Base-by-base conservation (phyloP, 2,797 vertebrate species). In the Chlorospingus flavigularis region DNA sequence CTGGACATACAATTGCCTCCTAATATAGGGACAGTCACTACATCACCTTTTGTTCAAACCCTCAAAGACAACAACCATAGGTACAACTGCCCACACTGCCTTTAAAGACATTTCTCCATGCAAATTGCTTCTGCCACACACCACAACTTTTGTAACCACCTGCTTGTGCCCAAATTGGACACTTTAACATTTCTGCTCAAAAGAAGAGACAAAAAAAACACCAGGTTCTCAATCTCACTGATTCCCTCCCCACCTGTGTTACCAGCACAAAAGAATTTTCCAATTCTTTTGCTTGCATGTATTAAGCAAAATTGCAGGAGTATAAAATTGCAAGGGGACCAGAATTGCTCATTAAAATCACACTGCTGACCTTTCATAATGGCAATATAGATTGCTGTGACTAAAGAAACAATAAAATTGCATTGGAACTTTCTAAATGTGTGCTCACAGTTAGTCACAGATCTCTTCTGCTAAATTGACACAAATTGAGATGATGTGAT, bases 361-460 rank as follows among this genome's bases (percentile, higher is more conserved):
- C 43, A 23, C 39, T 77, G 61, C 50, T 87, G 86, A 92, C 91
- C 89, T 94, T 95, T 91, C 26, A n/a, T 63, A 94, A 90, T 28
- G 50, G 62, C 58, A 72, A 28, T 31, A n/a, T 2, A 31, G 58
- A 92, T 37, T 31, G 25, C 53, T 72, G 25, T 19, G 47, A 33
- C 74, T 79, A 65, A 62, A 86, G 77, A 78, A 77, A 78, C 54
- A 58, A 45, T 35, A 86, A 94, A 86, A 90, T n/a, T 57, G 26
- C 48, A 42, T 62, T 68, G 68, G 26, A 90, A 85, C 42, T 70
- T 83, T 79, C 71, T 42, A 53, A 43, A 0, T 71, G 78, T 74
- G 4, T 37, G 68, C 28, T 68, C 31, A 37, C n/a, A 51, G 17
- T 61, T 33, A 72, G 83, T 42, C 80, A 75, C 20, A 12, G 19